Conservation (phyloP, 2,888 invertebrate genomes). For the Hoplodrina blanda region DNA sequence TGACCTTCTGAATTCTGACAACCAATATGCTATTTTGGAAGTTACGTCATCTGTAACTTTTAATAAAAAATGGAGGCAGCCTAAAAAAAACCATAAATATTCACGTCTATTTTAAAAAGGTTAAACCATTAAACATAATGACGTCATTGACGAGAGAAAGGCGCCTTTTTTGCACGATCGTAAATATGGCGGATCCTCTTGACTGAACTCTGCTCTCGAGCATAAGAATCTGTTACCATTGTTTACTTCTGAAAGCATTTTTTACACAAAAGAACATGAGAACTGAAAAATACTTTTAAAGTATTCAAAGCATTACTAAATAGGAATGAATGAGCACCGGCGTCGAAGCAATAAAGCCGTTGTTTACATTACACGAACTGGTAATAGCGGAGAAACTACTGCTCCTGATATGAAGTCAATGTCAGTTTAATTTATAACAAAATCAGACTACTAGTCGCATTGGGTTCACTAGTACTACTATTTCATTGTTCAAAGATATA, state of each 20-base stretch:
- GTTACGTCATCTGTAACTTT: not conserved
- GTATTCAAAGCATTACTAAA: conserved; percentile 17
- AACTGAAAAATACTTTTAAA: conserved; percentile 1
- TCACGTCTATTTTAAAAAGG: not conserved
- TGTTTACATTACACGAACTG: conserved; percentile 27
- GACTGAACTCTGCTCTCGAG: not conserved
- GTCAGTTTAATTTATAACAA: not conserved
- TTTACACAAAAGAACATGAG: conserved; percentile 8
- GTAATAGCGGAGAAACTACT: conserved; percentile 11
- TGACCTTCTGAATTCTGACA: not conserved
- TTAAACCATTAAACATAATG: conserved; percentile 2
- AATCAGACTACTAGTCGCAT: conserved; percentile 1
- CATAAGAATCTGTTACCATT: conserved; percentile 23
- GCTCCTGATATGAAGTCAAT: conserved; percentile 15
- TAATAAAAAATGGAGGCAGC: not conserved
- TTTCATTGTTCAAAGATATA: not conserved
- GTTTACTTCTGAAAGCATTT: conserved; percentile 29
- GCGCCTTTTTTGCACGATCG: conserved; percentile 2
- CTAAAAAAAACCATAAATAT: not conserved
- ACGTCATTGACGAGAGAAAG: conserved; percentile 4
- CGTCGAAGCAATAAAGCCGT: conserved; percentile 18
- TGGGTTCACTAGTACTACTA: not conserved
- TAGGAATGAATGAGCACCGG: conserved; percentile 13
- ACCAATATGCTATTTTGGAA: conserved; percentile 5
- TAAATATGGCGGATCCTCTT: conserved; percentile 4